Evolutionary conservation across 2,113 vertebrate species (phyloP).

Genomic region (Leucosticte australis): DNA sequence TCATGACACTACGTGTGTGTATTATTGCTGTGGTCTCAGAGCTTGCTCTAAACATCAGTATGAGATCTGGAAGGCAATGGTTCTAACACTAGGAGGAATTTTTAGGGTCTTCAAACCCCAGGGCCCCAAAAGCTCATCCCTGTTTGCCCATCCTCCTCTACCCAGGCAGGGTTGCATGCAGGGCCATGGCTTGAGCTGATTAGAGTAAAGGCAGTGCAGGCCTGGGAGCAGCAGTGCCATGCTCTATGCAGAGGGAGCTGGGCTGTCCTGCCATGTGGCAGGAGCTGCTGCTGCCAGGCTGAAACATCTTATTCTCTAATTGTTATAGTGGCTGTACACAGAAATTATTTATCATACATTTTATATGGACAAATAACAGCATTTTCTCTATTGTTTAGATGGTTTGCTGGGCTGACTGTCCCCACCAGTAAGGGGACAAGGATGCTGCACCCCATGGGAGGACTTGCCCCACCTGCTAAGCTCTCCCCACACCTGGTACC

Average conservation of each 20-base stretch:
- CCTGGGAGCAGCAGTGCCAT: not conserved
- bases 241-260: not conserved
- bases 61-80: not conserved
- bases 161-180: not conserved
- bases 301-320: not conserved
- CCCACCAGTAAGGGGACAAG: not conserved
- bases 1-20: not conserved
- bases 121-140: not conserved
- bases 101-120: not conserved
- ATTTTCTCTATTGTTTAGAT: not conserved
- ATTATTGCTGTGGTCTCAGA: not conserved
- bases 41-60: not conserved
- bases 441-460: rapidly evolving
- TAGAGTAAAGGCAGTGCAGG: not conserved
- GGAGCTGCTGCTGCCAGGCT: not conserved
- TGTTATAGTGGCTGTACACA: not conserved
- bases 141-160: not conserved
- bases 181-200: rapidly evolving
- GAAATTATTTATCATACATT: not conserved
- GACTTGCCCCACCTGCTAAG: not conserved
- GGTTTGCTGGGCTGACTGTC: not conserved
- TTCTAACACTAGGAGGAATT: not conserved
- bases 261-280: not conserved
- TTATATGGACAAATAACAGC: not conserved
- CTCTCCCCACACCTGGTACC: rapidly evolving